These are phyloP conservation scores for Hydractinia echinata DNA, from an alignment of 30 jellyfish, hydroid and myxozoan genomes.

Conservation along the genomic window DNA sequence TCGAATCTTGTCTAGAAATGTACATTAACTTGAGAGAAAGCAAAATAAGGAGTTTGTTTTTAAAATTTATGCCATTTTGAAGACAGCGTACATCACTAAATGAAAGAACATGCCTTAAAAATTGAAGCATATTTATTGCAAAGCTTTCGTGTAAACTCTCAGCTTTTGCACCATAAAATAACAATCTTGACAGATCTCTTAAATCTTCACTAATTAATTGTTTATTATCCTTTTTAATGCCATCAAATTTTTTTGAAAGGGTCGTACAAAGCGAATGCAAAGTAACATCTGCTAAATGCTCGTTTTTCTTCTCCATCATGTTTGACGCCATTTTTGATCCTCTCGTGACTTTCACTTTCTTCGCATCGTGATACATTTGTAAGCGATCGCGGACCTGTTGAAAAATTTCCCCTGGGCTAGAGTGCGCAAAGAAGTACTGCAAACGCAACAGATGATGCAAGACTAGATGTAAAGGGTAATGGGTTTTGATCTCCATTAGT, in stretches of 20 bases:
- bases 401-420: no score
- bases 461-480: background rate
- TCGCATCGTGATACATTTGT: no score
- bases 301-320: no score
- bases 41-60: background rate
- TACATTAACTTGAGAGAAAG: background rate
- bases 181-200: background rate
- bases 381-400: no score
- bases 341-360: no score
- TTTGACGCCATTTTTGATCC: no score
- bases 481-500: no score
- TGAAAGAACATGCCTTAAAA: background rate
- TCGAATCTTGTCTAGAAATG: background rate
- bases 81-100: slow-evolving; percentile 17
- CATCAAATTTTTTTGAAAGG: background rate
- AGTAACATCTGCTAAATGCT: no score
- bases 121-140: background rate
- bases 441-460: no score
- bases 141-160: slow-evolving; percentile 5
- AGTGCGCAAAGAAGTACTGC: no score
- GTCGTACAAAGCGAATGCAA: no score
- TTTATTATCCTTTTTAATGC: background rate
- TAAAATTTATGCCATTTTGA: slow-evolving; percentile 7
- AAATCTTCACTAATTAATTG: background rate
- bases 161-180: slow-evolving; percentile 23